These are phyloP conservation scores for Pseudomyrmex gracilis DNA, from an alignment of 1,140 invertebrate species.

Conservation along the genomic window DNA sequence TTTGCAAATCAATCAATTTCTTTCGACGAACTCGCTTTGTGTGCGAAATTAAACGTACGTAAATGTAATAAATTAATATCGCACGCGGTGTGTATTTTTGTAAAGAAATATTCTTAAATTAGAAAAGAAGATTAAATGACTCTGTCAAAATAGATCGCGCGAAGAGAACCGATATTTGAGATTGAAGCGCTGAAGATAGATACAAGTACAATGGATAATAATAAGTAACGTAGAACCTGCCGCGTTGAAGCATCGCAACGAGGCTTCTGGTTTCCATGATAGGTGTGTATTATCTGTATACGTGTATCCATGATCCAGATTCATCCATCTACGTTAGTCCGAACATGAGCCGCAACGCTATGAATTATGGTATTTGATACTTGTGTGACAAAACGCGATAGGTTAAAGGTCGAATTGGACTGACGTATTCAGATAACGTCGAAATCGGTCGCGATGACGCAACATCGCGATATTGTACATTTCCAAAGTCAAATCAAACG, in stretches of 20 bases:
- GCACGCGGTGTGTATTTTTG: no score
- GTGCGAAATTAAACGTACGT: not conserved
- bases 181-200: not conserved
- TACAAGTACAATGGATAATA: slow-evolving; percentile 15
- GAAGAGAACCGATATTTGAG: not conserved
- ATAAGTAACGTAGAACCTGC: slow-evolving; percentile 1
- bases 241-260: not conserved
- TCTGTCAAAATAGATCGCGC: not conserved
- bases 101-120: no score
- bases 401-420: slow-evolving; percentile 30
- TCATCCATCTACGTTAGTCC: slow-evolving; percentile 35
- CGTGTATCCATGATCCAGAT: not conserved
- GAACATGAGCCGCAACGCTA: slow-evolving; percentile 39
- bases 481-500: not conserved
- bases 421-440: slow-evolving; percentile 29
- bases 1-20: not conserved
- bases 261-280: slow-evolving; percentile 14
- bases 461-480: no score
- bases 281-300: slow-evolving; percentile 4
- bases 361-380: slow-evolving; percentile 52
- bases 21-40: not conserved
- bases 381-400: slow-evolving; percentile 6
- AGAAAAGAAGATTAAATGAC: not conserved
- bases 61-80: not conserved
- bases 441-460: not conserved